phyloP scores from a whole-genome alignment of 1,140 invertebrate species.

The Drosophila punjabiensis region DNA sequence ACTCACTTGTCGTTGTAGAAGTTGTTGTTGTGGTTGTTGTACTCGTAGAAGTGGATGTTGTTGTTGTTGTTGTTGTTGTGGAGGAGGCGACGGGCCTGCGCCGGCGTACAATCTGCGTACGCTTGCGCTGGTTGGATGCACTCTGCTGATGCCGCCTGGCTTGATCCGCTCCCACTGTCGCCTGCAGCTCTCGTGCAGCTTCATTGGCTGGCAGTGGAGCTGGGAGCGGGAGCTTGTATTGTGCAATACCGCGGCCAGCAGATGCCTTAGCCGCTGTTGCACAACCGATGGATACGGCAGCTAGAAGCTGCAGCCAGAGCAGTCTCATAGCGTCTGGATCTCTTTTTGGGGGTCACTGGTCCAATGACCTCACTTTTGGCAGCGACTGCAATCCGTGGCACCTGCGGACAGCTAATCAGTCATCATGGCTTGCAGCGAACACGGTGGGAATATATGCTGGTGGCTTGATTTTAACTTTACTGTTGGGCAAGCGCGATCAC shows the following conservation, averaged over 20 bases:
- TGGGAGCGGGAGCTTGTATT: conserved; percentile 65
- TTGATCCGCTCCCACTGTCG: conserved; percentile 25
- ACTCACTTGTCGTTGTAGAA: conserved; percentile 70
- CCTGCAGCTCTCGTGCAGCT: conserved; percentile 22
- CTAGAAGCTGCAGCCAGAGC: conserved; percentile 55
- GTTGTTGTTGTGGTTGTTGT: conserved; percentile 60
- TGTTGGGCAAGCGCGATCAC: conserved; percentile 38
- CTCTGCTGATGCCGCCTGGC: conserved; percentile 15
- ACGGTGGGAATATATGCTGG: background rate
- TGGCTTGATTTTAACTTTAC: background rate
- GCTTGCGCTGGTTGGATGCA: conserved; percentile 51
- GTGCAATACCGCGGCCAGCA: conserved; percentile 62
- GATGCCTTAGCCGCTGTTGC: conserved; percentile 63
- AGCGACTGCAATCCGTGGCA: conserved; percentile 26
- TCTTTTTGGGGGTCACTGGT: conserved; percentile 25
- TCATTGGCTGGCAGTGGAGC: conserved; percentile 32
- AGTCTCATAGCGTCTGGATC: conserved; percentile 58
- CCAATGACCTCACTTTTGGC: conserved; percentile 40
- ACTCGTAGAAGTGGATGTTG: conserved; percentile 42
- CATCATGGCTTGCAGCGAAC: conserved; percentile 8
- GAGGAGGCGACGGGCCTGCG: conserved; percentile 45
- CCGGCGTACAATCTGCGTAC: conserved; percentile 58
- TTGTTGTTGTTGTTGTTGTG: conserved; percentile 15
- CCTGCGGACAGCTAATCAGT: conserved; percentile 41
- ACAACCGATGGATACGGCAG: conserved; percentile 60